Base-by-base conservation (phyloP, 2,797 vertebrate species). In the Rallus crepitans region DNA sequence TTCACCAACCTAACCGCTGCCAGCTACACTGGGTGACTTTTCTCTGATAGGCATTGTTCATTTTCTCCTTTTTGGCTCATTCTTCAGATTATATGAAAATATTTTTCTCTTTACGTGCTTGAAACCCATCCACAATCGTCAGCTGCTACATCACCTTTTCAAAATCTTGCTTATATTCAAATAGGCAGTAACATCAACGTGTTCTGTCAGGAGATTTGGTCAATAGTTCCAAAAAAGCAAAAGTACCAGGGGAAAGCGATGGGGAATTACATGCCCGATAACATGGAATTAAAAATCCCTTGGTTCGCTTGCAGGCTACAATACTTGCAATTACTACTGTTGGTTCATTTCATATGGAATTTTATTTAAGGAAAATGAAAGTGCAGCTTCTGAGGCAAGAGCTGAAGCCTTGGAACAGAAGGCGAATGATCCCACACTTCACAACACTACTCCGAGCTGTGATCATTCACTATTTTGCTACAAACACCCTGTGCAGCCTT, bases 81-180 rank as follows among this genome's bases (percentile, higher is more conserved):
- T 48, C 35, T 93, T 93, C 82, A 42, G 59, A 91, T 18, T 42
- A 66, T 27, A 45, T 31, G 42, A 90, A 85, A 82, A 45, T 76
- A 39, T 76, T 90, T 93, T 83, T 69, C 87, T 83, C 42, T n/a
- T 53, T 81, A 9, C 14, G 2, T 73, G 31, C 33, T 82, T 91
- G 76, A 93, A 94, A 94, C 9, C 7, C 33, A n/a, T 86, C 55
- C 63, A 66, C n/a, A 84, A 24, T 33, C 47, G 12, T 94, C 91
- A 95, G 76, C 82, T 79, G 61, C 47, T 40, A 12, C 47, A 79
- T 72, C 52, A 64, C 45, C 57, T 83, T 88, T 68, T 88, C 66
- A 70, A 63, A 81, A 73, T n/a, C 82, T 61, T 91, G 42, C 91
- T 93, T 63, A 57, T 82, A 93, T 94, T 94, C 95, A 91, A 89